phyloP scores from a whole-genome alignment of 2,797 vertebrate species.

The Pempheris klunzingeri region DNA sequence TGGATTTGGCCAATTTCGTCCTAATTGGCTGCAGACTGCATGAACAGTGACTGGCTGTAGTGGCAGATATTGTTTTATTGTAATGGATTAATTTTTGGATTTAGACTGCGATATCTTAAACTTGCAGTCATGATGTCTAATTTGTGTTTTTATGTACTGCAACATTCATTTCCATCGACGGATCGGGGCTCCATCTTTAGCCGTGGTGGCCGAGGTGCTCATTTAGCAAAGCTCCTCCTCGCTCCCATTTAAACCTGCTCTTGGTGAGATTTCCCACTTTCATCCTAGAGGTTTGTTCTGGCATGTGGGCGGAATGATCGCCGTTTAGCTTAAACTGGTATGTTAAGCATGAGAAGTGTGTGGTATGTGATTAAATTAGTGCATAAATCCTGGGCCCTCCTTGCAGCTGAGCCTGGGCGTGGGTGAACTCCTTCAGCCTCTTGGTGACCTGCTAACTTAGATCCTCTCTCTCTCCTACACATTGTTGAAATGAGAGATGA shows the following conservation, averaged over 20 bases:
- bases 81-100: too few species aligned
- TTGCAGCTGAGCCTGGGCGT: slow-evolving; percentile 2
- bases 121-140: not conserved
- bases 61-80: not conserved
- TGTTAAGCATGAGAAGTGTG: slow-evolving; percentile 44
- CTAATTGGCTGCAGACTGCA: not conserved
- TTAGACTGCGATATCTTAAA: not conserved
- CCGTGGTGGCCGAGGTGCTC: slow-evolving; percentile 11
- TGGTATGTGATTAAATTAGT: slow-evolving; percentile 33
- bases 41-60: not conserved
- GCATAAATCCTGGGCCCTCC: slow-evolving; percentile 27
- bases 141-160: not conserved
- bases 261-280: slow-evolving; percentile 4
- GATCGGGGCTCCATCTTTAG: not conserved
- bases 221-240: not conserved
- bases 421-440: slow-evolving; percentile 20
- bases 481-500: slow-evolving; percentile 36
- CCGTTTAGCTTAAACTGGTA: slow-evolving; percentile 16
- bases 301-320: slow-evolving; percentile 31
- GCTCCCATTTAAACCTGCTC: not conserved
- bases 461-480: slow-evolving; percentile 19
- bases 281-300: slow-evolving; percentile 12
- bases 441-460: slow-evolving; percentile 8
- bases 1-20: not conserved
- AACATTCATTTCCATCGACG: too few species aligned